Base-by-base conservation (phyloP, 2,888 invertebrate species). In the Andrena bucephala region DNA sequence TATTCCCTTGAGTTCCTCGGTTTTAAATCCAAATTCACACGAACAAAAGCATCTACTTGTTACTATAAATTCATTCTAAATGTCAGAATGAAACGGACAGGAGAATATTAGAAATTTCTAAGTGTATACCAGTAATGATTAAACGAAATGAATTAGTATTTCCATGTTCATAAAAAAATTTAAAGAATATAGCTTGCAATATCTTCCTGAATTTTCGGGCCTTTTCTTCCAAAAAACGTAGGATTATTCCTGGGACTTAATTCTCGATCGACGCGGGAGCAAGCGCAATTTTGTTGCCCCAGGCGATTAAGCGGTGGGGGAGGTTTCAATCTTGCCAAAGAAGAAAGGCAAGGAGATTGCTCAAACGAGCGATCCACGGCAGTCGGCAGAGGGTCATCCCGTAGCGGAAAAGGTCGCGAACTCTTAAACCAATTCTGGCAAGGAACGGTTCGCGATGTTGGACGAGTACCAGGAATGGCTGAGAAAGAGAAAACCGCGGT, bases 401-500 rank as follows among this genome's bases (percentile, higher is more conserved):
- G 80, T 60, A 69, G 72, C 42, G 74, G 82, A 54, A 84, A 84
- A 77, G 85, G 85, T 88, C 87, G 88, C 85, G 85, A 88, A 88
- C 87, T 88, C 87, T 75, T 84, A 82, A 81, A 82, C 81, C 85
- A 83, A 77, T 77, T 84, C 88, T 88, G 84, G 88, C 81, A 85
- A 77, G 74, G 72, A 81, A 77, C 71, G 80, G 67, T 77, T 82
- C 85, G 63, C 81, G 85, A 87, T 84, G 85, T 87, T 88, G 88
- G 88, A 88, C 77, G 77, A 65, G 77, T 84, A 87, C 88, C 88
- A 88, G 87, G 66, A 87, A 77, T 65, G 65, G 36, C 57, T 7
- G 63, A 63, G 75, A 76, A 70, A 59, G 59, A 52, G 71, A 63
- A 71, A 77, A 81, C 71, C 59, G 63, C 71, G 65, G 62, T 20